Evolutionary conservation across 2,113 vertebrate species (phyloP).

Genomic region (Bubo scandiacus): DNA sequence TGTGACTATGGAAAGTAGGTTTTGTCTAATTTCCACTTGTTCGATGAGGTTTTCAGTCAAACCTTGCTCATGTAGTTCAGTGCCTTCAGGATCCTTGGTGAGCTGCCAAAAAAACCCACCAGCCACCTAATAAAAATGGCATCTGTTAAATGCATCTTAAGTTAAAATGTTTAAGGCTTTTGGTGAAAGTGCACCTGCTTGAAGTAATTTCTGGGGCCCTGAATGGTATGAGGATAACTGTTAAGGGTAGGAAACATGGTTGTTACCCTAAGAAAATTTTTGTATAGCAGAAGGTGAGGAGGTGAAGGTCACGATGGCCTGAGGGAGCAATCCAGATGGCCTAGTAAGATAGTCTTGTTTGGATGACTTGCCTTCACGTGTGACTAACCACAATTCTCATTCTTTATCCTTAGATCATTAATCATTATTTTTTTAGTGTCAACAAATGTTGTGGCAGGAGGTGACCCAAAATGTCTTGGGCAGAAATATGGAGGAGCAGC

Average conservation of each 20-base stretch:
- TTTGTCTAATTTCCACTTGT: background rate
- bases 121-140: background rate
- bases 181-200: background rate
- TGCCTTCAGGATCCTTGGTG: background rate
- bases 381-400: background rate
- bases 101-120: background rate
- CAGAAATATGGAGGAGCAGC: background rate
- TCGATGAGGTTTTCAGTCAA: background rate
- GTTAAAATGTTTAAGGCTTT: background rate
- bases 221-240: background rate
- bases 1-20: background rate
- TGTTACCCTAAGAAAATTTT: background rate
- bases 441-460: background rate
- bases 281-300: background rate
- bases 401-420: background rate
- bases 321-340: background rate
- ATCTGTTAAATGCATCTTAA: background rate
- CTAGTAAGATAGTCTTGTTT: background rate
- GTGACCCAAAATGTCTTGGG: background rate
- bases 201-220: background rate
- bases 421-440: background rate
- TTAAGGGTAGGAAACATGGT: background rate
- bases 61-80: background rate
- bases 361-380: background rate
- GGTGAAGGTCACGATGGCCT: background rate